These are phyloP conservation scores for Poeciliopsis paucimaculata DNA, from an alignment of 2,797 vertebrate species.

Conservation along the genomic window DNA sequence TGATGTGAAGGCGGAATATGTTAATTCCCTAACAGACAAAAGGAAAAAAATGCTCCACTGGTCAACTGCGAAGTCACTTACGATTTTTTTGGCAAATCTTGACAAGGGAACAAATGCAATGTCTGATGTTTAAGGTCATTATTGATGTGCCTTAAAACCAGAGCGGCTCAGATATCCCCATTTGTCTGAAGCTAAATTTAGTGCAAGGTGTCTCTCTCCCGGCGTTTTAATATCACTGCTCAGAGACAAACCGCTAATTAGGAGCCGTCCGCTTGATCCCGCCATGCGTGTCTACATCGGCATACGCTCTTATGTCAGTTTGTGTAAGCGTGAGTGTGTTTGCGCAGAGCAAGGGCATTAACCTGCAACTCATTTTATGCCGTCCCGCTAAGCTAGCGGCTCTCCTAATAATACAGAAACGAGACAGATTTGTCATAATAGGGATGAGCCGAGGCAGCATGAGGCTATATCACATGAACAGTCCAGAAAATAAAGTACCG, in stretches of 20 bases:
- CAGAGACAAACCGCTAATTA: constrained; percentile 57
- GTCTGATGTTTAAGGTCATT: constrained; percentile 8
- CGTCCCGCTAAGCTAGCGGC: constrained; percentile 61
- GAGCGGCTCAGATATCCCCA: constrained; percentile 50
- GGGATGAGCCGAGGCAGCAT: constrained; percentile 53
- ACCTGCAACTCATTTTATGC: constrained; percentile 65
- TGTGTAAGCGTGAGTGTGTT: constrained; percentile 19
- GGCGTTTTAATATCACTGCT: constrained; percentile 50
- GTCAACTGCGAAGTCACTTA: constrained; percentile 42
- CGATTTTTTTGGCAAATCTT: constrained; percentile 21
- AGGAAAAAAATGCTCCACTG: constrained; percentile 40
- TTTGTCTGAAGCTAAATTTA: constrained; percentile 63
- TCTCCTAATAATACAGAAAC: constrained; percentile 57
- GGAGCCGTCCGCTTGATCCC: constrained; percentile 40
- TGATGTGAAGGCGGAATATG: constrained; percentile 21
- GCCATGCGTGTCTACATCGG: constrained; percentile 11
- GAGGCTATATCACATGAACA: constrained; percentile 44
- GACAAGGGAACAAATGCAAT: constrained; percentile 16
- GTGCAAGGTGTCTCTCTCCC: constrained; percentile 53
- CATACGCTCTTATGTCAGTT: constrained; percentile 3
- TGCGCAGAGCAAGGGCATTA: constrained; percentile 50
- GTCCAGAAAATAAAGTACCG: constrained; percentile 70
- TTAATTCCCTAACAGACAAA: constrained; percentile 39
- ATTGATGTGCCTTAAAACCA: constrained; percentile 42
- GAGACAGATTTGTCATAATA: constrained; percentile 73